Evolutionary conservation across 2,797 vertebrate species (phyloP).

Genomic region (Rhinichthys osculus): DNA sequence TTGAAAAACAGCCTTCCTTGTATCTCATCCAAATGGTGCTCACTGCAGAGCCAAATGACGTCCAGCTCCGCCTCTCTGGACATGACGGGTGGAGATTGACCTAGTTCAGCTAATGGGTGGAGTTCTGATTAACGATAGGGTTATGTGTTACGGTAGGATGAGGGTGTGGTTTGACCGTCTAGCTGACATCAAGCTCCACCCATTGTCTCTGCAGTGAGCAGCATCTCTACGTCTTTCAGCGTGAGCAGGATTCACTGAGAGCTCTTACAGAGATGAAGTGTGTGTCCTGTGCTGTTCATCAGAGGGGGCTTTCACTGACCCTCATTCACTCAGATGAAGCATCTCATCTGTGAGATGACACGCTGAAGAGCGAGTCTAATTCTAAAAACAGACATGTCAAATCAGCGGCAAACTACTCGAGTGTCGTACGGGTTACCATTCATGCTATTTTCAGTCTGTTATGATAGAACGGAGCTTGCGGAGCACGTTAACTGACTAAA

Average conservation of each 20-base stretch:
- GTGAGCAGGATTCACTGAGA: neutral
- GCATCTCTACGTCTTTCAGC: neutral
- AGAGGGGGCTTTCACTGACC: conserved; percentile 36
- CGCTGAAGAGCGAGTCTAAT: conserved; percentile 20
- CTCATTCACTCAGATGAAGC: conserved; percentile 40
- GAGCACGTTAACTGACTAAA: conserved; percentile 6
- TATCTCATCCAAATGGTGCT: neutral
- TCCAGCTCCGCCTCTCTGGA: neutral
- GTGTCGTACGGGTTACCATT: conserved; percentile 23
- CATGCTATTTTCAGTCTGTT: conserved; percentile 42
- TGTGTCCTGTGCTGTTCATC: conserved; percentile 37
- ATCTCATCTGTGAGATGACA: conserved; percentile 37
- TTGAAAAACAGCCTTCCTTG: neutral
- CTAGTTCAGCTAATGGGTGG: neutral
- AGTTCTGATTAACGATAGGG: neutral
- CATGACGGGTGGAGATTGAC: neutral
- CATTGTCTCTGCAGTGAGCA: neutral
- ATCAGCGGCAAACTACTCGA: conserved; percentile 22
- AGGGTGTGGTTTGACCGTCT: neutral
- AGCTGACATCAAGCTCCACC: neutral
- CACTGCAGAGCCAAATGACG: neutral
- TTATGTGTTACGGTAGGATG: neutral
- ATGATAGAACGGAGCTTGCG: conserved; percentile 23
- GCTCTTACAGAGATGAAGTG: conserved; percentile 37
- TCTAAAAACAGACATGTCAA: conserved; percentile 49